Conservation (phyloP, 2,113 vertebrate genomes). For the Candoia aspera region DNA sequence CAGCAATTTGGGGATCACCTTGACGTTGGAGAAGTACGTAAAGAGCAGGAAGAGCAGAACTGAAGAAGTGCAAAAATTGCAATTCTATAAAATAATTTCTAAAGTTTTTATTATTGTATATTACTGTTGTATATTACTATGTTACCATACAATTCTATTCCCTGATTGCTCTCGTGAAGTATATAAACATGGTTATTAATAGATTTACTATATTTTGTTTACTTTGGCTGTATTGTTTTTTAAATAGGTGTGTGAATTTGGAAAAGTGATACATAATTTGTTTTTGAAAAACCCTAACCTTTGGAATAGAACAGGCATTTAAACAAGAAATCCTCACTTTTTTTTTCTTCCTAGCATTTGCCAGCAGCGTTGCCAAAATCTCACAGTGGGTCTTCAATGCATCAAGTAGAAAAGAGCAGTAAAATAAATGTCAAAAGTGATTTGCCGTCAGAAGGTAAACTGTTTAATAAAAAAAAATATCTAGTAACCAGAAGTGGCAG, state of each 20-base stretch:
- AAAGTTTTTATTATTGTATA: not conserved
- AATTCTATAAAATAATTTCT: not conserved
- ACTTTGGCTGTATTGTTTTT: not conserved
- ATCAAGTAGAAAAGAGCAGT: constrained; percentile 63
- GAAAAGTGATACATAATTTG: not conserved
- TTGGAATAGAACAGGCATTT: not conserved
- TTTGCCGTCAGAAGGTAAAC: constrained; percentile 73
- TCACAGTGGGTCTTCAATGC: constrained; percentile 55
- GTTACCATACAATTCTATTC: not conserved
- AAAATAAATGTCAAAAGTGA: constrained; percentile 57
- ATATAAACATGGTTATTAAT: not conserved
- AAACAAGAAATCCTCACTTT: not conserved
- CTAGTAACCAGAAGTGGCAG: not conserved
- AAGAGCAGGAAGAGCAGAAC: not conserved
- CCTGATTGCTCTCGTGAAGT: not conserved
- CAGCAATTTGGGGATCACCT: not conserved
- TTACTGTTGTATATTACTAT: not conserved
- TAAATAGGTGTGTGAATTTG: not conserved
- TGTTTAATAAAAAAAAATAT: not conserved
- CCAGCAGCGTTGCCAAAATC: constrained; percentile 64
- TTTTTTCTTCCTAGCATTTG: constrained; percentile 70
- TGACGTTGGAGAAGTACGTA: not conserved
- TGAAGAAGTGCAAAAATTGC: not conserved
- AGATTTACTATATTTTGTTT: not conserved
- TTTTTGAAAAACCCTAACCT: not conserved